Conservation (phyloP, 2,888 invertebrate genomes). For the Drosophila borborema region DNA sequence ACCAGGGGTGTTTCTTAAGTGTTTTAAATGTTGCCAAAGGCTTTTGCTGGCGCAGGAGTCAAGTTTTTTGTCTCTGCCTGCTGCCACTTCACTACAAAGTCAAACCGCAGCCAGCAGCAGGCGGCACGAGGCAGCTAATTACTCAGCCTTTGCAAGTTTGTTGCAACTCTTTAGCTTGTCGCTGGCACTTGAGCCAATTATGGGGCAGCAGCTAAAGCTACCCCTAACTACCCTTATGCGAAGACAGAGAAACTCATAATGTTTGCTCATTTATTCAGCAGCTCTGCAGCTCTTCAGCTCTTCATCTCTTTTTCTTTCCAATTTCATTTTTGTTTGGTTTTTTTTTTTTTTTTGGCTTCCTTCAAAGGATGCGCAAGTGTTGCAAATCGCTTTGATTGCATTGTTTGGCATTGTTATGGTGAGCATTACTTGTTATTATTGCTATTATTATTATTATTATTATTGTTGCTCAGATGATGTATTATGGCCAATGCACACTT, state of each 20-base stretch:
- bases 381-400: constrained; percentile 80
- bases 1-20: constrained; percentile 55
- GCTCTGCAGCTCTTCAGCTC: constrained; percentile 1
- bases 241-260: constrained; percentile 52
- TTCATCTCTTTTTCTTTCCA: constrained; percentile 16
- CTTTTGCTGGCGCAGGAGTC: constrained; percentile 38
- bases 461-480: constrained; percentile 63
- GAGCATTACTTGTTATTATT: constrained; percentile 48
- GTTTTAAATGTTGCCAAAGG: constrained; percentile 69
- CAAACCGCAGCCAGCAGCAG: constrained; percentile 61
- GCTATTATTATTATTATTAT: constrained; percentile 38
- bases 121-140: constrained; percentile 63
- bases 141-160: constrained; percentile 64
- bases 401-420: constrained; percentile 71
- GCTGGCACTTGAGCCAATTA: constrained; percentile 69
- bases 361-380: constrained; percentile 77
- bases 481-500: constrained; percentile 72
- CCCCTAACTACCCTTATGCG: constrained; percentile 42
- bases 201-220: constrained; percentile 34
- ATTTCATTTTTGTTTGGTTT: not conserved
- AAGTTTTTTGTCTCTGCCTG: constrained; percentile 8
- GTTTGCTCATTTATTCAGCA: constrained; percentile 69
- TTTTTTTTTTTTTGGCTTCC: constrained; percentile 14
- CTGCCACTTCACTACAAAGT: constrained; percentile 73
- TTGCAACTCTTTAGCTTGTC: constrained; percentile 55